A percentile compares a stretch with the other conserved stretches of the same genome.
Conservation (phyloP, 1,140 invertebrate species). For the Acromyrmex charruanus region DNA sequence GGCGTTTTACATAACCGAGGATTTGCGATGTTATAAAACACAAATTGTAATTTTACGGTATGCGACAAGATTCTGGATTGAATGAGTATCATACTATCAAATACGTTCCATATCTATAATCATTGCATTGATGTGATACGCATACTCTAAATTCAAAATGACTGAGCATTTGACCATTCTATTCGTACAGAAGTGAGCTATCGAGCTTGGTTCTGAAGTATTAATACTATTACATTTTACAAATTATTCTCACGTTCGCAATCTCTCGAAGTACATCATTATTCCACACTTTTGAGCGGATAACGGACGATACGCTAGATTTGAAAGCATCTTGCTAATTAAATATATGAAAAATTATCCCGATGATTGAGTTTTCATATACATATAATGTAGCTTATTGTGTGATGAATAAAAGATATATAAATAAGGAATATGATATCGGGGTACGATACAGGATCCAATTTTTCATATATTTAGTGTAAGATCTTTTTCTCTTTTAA, state of each 20-base stretch:
- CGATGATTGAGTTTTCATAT: too few relatives aligned
- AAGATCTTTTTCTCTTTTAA: not conserved
- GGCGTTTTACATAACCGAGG: constrained; percentile 37
- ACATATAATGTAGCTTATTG: too few relatives aligned
- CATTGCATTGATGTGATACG: constrained; percentile 15
- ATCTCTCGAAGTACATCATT: not conserved
- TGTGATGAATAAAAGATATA: too few relatives aligned
- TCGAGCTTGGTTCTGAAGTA: not conserved
- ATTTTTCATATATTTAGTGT: too few relatives aligned
- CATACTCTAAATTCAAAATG: constrained; percentile 19
- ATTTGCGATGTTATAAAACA: constrained; percentile 47
- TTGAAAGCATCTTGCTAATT: not conserved
- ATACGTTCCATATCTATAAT: constrained; percentile 17
- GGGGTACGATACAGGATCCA: too few relatives aligned
- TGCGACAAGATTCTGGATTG: constrained; percentile 16
- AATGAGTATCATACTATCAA: constrained; percentile 35
- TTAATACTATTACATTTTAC: constrained; percentile 42
- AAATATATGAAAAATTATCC: too few relatives aligned
- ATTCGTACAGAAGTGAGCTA: not conserved
- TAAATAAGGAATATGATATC: too few relatives aligned
- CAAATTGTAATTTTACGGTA: constrained; percentile 31
- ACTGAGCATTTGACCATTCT: not conserved
- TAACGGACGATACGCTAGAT: not conserved
- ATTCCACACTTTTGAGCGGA: not conserved
- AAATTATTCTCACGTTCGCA: constrained; percentile 17